Conservation (phyloP, 2,888 invertebrate species). For the Polyommatus icarus region DNA sequence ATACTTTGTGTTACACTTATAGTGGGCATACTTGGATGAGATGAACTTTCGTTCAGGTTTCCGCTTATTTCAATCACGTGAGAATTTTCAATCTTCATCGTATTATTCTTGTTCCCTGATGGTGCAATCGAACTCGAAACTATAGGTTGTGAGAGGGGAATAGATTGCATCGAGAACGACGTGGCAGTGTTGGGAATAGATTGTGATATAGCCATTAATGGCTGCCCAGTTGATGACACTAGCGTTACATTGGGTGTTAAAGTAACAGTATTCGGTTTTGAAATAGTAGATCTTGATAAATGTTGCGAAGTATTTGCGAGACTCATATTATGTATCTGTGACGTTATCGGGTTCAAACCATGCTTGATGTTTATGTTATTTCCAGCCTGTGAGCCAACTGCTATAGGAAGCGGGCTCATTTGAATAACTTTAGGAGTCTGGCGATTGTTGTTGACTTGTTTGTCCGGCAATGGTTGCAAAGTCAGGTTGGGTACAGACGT, state of each 20-base stretch:
- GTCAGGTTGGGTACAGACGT: conserved; percentile 71
- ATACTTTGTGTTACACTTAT: conserved; percentile 73
- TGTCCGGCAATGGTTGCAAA: conserved; percentile 73
- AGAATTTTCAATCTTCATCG: conserved; percentile 67
- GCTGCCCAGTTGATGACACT: conserved; percentile 70
- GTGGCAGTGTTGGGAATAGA: conserved; percentile 63
- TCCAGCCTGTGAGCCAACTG: conserved; percentile 59
- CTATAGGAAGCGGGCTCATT: conserved; percentile 61
- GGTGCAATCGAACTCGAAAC: conserved; percentile 74
- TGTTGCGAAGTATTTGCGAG: conserved; percentile 64
- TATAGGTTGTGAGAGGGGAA: conserved; percentile 74
- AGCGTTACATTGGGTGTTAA: conserved; percentile 73
- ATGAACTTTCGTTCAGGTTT: conserved; percentile 66
- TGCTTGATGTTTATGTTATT: conserved; percentile 64
- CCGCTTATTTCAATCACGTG: conserved; percentile 76
- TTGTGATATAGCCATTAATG: conserved; percentile 75
- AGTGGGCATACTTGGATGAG: conserved; percentile 62
- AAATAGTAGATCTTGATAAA: conserved; percentile 59
- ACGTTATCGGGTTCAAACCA: conserved; percentile 73
- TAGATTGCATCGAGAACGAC: conserved; percentile 69
- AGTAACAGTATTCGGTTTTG: conserved; percentile 63
- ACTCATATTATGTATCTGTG: conserved; percentile 72
- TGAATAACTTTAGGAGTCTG: conserved; percentile 74
- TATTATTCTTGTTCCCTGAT: conserved; percentile 60
- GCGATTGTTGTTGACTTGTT: conserved; percentile 60